Percentiles rank a stretch among this genome's conserved stretches.
Evolutionary conservation across 1,140 invertebrate genomes (phyloP).

Genomic region (Lucilia sericata): DNA sequence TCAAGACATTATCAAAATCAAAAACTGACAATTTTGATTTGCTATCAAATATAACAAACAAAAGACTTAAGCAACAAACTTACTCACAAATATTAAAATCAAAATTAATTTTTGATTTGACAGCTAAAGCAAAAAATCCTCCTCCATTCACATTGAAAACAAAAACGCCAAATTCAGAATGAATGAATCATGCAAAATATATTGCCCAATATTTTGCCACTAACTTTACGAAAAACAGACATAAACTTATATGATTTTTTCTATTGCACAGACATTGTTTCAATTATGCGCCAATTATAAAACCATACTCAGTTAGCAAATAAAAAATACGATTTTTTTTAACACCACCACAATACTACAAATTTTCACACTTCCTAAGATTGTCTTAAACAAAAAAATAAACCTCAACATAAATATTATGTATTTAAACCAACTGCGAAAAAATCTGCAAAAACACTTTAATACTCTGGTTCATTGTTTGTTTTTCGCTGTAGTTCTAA

Average conservation of each 20-base stretch:
- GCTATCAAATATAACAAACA: slow-evolving; percentile 22
- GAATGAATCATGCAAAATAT: slow-evolving; percentile 4
- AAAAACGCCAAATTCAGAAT: neutral
- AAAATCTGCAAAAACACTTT: neutral
- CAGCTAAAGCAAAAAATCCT: neutral
- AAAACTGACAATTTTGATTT: too few species aligned
- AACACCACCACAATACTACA: neutral
- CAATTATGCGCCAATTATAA: slow-evolving; percentile 11
- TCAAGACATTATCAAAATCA: too few species aligned
- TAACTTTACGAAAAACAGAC: neutral
- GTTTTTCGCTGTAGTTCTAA: neutral
- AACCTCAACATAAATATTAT: neutral
- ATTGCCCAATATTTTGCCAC: slow-evolving; percentile 1
- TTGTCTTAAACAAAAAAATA: neutral
- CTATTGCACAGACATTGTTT: neutral
- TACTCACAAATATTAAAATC: neutral
- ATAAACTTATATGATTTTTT: neutral
- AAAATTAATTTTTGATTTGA: neutral
- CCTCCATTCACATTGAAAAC: neutral
- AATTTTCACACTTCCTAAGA: slow-evolving; percentile 16
- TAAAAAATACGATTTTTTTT: neutral
- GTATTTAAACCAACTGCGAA: slow-evolving; percentile 3
- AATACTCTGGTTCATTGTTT: slow-evolving; percentile 3
- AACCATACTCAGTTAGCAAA: slow-evolving; percentile 9
- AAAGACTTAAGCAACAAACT: slow-evolving; percentile 59